Percentiles rank a stretch among this genome's conserved stretches.
Conservation (phyloP, 2,888 invertebrate genomes). For the Arge pagana region DNA sequence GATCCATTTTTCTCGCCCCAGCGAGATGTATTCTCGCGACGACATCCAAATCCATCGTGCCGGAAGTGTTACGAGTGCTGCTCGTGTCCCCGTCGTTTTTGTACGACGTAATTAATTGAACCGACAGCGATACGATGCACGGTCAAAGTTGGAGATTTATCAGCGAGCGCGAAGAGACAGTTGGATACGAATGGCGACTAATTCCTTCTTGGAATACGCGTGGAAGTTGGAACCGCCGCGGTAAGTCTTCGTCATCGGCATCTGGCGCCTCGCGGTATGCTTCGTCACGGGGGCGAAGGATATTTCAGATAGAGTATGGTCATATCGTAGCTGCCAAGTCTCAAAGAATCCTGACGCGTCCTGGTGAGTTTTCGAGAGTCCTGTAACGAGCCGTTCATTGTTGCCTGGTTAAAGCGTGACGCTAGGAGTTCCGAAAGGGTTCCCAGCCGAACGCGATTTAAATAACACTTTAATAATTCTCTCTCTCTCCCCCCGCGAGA, state of each 20-base stretch:
- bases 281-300: slow-evolving; percentile 11
- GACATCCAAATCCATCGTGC: too few species aligned
- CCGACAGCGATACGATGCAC: slow-evolving; percentile 4
- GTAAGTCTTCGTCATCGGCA: slow-evolving; percentile 24
- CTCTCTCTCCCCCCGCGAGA: slow-evolving; percentile 18
- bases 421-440: slow-evolving; percentile 19
- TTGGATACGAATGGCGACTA: slow-evolving; percentile 10
- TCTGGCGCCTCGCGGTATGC: slow-evolving; percentile 16
- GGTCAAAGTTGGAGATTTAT: slow-evolving; percentile 18
- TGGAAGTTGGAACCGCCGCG: slow-evolving; percentile 5
- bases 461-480: slow-evolving; percentile 29
- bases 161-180: slow-evolving; percentile 10
- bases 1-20: too few species aligned
- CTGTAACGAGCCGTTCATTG: slow-evolving; percentile 17
- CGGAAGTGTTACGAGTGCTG: too few species aligned
- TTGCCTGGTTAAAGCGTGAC: slow-evolving; percentile 21
- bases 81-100: too few species aligned
- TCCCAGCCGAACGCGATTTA: slow-evolving; percentile 23
- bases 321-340: slow-evolving; percentile 3
- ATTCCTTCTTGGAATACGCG: slow-evolving; percentile 6
- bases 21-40: too few species aligned
- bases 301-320: slow-evolving; percentile 14
- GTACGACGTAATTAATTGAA: slow-evolving; percentile 18
- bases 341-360: too few species aligned
- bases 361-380: slow-evolving; percentile 4